phyloP scores from a whole-genome alignment of 2,113 vertebrate species.

The Forbesichthys agassizii region DNA sequence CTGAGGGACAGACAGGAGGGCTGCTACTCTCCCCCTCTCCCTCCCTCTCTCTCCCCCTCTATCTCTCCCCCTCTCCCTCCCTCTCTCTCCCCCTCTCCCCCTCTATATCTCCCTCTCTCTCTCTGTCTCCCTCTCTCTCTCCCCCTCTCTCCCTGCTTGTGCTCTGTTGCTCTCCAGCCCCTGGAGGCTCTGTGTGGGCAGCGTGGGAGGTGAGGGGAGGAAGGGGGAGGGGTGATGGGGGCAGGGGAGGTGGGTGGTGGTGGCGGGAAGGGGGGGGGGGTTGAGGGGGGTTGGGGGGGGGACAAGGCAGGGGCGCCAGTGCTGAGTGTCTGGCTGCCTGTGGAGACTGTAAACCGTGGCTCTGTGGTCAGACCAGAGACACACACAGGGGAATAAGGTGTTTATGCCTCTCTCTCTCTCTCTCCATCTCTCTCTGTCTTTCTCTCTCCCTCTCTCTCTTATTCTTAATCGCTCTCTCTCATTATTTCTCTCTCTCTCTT shows the following conservation, averaged over 20 bases:
- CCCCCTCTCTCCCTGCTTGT: neutral
- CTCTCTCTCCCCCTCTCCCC: slow-evolving; percentile 31
- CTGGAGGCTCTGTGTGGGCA: slow-evolving; percentile 57
- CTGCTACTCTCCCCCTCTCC: slow-evolving; percentile 69
- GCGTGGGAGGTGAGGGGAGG: slow-evolving; percentile 10
- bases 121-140: slow-evolving; percentile 5
- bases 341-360: slow-evolving; percentile 81
- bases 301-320: slow-evolving; percentile 68
- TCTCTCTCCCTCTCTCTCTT: slow-evolving; percentile 17
- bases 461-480: neutral
- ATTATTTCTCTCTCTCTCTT: neutral
- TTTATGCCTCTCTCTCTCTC: slow-evolving; percentile 54
- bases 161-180: slow-evolving; percentile 37
- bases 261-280: too few species aligned
- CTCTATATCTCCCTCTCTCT: slow-evolving; percentile 26
- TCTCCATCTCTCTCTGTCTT: slow-evolving; percentile 3
- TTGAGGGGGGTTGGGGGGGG: slow-evolving; percentile 7
- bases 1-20: slow-evolving; percentile 81
- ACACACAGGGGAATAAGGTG: slow-evolving; percentile 79
- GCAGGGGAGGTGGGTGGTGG: too few species aligned
- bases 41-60: slow-evolving; percentile 11
- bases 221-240: neutral
- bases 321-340: slow-evolving; percentile 80
- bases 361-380: slow-evolving; percentile 79
- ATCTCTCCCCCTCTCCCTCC: too few species aligned